These are phyloP conservation scores for Arctia plantaginis DNA, from an alignment of 2,888 invertebrate species.

Conservation along the genomic window DNA sequence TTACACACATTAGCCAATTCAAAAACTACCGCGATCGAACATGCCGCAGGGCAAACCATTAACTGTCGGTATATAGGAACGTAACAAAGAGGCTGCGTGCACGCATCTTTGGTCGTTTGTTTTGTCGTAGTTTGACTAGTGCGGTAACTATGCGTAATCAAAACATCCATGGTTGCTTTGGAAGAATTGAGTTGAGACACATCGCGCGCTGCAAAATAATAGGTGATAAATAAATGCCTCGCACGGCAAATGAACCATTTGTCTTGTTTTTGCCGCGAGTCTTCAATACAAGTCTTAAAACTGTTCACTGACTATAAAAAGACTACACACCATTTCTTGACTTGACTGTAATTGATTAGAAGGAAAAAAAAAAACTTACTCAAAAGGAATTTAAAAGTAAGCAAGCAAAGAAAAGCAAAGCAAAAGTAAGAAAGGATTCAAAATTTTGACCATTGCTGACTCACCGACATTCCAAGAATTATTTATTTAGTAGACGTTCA, in stretches of 20 bases:
- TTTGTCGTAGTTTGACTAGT: too few species aligned
- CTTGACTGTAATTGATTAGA: not conserved
- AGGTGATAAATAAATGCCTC: too few species aligned
- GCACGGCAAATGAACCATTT: not conserved
- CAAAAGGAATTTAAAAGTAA: not conserved
- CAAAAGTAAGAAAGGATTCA: not conserved
- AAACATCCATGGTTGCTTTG: too few species aligned
- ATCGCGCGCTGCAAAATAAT: too few species aligned
- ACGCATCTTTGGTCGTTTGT: too few species aligned
- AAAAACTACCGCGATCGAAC: too few species aligned
- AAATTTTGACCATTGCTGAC: not conserved
- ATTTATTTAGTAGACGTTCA: constrained; percentile 8
- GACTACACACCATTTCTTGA: not conserved
- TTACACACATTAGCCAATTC: not conserved
- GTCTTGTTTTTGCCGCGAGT: not conserved
- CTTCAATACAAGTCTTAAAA: not conserved
- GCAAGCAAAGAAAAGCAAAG: too few species aligned
- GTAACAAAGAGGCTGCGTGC: too few species aligned
- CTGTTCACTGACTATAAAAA: not conserved
- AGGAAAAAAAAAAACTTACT: not conserved
- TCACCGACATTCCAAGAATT: constrained; percentile 9
- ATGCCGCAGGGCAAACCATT: too few species aligned
- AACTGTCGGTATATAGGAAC: too few species aligned
- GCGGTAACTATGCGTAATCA: too few species aligned
- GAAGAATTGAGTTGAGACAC: too few species aligned